Conservation (phyloP, 2,113 vertebrate species). For the Murina feae region DNA sequence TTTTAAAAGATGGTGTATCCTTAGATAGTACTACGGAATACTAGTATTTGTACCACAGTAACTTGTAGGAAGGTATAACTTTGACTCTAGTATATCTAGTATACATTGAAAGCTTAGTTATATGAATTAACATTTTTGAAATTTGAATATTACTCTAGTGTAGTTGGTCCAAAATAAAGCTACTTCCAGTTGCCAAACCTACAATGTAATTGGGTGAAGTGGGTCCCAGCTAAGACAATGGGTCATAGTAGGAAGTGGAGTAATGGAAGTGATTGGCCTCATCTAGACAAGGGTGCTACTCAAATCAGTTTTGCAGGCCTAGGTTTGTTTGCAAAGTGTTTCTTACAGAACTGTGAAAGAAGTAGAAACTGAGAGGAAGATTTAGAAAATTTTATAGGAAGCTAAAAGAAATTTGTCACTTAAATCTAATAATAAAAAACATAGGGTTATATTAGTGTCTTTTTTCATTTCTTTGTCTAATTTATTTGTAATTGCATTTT, state of each 20-base stretch:
- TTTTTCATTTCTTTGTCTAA: background rate
- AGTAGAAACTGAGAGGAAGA: background rate
- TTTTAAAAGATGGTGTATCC: background rate
- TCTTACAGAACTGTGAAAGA: background rate
- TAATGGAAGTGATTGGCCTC: background rate
- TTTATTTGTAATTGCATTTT: background rate
- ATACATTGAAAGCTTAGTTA: background rate
- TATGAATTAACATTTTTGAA: background rate
- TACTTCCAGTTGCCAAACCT: background rate
- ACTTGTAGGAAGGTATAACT: background rate
- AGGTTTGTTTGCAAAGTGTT: background rate
- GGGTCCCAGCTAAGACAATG: background rate
- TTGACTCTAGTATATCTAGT: background rate
- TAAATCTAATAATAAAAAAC: background rate
- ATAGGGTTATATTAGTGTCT: background rate
- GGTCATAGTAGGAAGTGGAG: background rate
- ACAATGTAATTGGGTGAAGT: background rate
- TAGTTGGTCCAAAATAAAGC: background rate
- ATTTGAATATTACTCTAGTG: background rate
- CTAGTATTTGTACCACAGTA: background rate
- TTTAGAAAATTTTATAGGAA: background rate
- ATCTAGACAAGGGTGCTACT: background rate
- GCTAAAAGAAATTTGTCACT: background rate
- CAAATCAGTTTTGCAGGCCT: background rate
- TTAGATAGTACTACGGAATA: background rate